These are phyloP conservation scores for Petrolisthes manimaculis DNA, from an alignment of 2,888 invertebrate genomes.

Conservation along the genomic window DNA sequence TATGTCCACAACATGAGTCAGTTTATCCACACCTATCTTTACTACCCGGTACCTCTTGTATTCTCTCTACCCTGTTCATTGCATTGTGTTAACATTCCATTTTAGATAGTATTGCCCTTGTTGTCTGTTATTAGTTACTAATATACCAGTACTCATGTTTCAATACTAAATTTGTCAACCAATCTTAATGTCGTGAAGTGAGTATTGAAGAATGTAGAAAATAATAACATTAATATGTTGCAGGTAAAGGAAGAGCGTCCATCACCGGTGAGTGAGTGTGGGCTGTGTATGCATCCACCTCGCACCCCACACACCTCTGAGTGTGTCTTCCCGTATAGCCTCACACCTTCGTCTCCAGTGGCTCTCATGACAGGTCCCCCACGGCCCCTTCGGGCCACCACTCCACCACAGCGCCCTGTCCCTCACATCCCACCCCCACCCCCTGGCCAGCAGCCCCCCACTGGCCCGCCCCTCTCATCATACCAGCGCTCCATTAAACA, in stretches of 20 bases:
- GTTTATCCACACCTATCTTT: neutral
- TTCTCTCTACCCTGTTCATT: neutral
- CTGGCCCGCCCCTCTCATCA: slow-evolving; percentile 22
- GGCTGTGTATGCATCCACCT: slow-evolving; percentile 62
- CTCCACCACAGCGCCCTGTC: slow-evolving; percentile 49
- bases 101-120: neutral
- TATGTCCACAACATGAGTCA: neutral
- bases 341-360: slow-evolving; percentile 57
- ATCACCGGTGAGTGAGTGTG: slow-evolving; percentile 63
- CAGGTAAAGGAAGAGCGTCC: slow-evolving; percentile 65
- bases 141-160: no score
- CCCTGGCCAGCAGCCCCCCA: slow-evolving; percentile 25
- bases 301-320: slow-evolving; percentile 61
- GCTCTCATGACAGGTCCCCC: slow-evolving; percentile 57
- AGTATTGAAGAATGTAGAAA: no score
- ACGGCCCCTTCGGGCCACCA: slow-evolving; percentile 44
- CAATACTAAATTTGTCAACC: no score
- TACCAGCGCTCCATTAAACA: slow-evolving; percentile 51
- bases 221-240: neutral
- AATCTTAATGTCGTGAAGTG: no score
- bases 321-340: slow-evolving; percentile 59
- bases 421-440: slow-evolving; percentile 52
- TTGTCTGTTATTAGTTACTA: neutral
- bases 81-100: neutral
- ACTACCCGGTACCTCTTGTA: neutral